Conservation (phyloP, 23 tunicate genomes). For the Ciona savignyi region DNA sequence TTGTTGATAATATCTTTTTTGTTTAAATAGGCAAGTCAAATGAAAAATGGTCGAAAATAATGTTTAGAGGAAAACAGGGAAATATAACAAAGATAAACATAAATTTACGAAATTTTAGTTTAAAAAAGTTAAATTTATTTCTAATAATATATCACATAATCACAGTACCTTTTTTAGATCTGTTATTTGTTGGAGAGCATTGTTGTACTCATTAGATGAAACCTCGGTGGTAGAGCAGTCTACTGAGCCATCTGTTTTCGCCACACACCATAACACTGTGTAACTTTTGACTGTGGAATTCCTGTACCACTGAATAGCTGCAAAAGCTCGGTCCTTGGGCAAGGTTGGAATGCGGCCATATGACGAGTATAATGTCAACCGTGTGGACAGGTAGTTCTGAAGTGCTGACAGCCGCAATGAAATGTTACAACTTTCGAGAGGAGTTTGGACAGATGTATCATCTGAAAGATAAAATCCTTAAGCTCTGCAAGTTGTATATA, state of each 20-base stretch:
- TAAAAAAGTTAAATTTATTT: no score
- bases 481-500: no score
- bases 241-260: conserved; percentile 16
- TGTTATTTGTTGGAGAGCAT: conserved; percentile 15
- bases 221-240: conserved; percentile 28
- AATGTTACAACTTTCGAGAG: conserved; percentile 40
- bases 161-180: conserved; percentile 25
- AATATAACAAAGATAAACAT: no score
- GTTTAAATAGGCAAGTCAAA: no score
- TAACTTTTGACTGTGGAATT: conserved; percentile 3
- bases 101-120: no score
- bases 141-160: no score
- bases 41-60: no score
- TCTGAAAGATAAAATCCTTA: no score
- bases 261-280: conserved; percentile 30
- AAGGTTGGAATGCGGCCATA: conserved; percentile 27
- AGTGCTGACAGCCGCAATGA: conserved; percentile 27
- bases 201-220: conserved; percentile 8
- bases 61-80: no score
- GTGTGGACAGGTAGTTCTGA: conserved; percentile 45
- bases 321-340: conserved; percentile 25
- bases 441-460: conserved; percentile 27
- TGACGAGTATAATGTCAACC: conserved; percentile 36
- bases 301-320: conserved; percentile 65
- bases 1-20: no score